Base-by-base conservation (phyloP, 2,888 invertebrate genomes). In the Melitaea athalia region DNA sequence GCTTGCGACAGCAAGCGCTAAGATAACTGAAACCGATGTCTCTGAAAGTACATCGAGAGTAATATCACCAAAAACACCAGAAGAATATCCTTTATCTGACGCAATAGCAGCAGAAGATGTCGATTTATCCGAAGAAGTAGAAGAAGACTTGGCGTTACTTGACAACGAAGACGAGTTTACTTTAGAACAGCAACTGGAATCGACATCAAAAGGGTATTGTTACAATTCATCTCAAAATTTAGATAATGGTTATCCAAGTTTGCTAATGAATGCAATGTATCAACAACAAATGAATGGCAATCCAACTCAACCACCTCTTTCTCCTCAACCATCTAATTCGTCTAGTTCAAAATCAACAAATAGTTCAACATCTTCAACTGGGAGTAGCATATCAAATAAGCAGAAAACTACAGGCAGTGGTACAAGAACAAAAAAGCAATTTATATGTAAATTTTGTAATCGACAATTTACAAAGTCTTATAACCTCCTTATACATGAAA, bases 381-480 rank as follows among this genome's bases (percentile, higher is more conserved):
- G 87, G 31, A 90, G 92, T 78, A 88, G 89, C 76, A 86, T 92
- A 76, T 87, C 92, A 42, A 89, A 83, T 79, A 92, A 93, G 81
- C 91, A 89, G 74, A 93, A 93, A 78, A 86, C 91, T 5, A 77
- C 87, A 63, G 82, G 86, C 70, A 87, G 95, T 74, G 97, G 96
- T 4, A 96, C 97, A 43, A 94, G 99, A 74, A 98, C 98, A 47
- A 99, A 99, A 92, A 99, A 99, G 88, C 98, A 99, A 88, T 99
- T 99, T 90, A 99, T 99, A 82, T 99, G 99, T 93, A 98, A 98
- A 91, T 99, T 97, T 92, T 99, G 99, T 89, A 97, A 97, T 86
- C 94, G 99, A 63, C 98, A 99, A 85, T 99, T 99, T 89, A 99
- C 99, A 74, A 99, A 99, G 93, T 98, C 98, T 61, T 99, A 98